These are phyloP conservation scores for Cyclina sinensis DNA, from an alignment of 1,140 invertebrate species.

Conservation along the genomic window DNA sequence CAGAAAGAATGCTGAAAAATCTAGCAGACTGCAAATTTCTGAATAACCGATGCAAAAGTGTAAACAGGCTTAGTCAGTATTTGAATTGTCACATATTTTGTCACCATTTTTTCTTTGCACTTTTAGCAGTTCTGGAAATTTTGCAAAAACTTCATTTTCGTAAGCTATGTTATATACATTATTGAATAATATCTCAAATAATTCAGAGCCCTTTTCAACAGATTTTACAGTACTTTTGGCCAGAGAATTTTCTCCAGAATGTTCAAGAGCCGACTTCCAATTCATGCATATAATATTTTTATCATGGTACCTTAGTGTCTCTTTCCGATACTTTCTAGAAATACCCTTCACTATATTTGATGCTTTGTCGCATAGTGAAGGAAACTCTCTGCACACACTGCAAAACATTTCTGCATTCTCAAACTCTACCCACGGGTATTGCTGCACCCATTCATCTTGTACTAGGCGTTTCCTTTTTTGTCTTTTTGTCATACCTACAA, in stretches of 20 bases:
- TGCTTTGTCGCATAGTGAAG: conserved; percentile 20
- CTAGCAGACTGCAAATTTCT: not conserved
- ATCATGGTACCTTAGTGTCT: conserved; percentile 7
- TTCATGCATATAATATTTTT: conserved; percentile 6
- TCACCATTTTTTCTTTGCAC: conserved; percentile 7
- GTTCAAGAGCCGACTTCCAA: not conserved
- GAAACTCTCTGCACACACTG: not conserved
- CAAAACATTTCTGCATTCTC: conserved; percentile 1
- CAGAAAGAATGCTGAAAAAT: too few relatives aligned
- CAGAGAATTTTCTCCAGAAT: not conserved
- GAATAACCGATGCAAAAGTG: not conserved
- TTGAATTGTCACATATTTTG: not conserved
- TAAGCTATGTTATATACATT: conserved; percentile 21
- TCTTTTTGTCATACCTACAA: conserved; percentile 18
- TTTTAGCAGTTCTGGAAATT: conserved; percentile 30
- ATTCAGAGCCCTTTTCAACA: not conserved
- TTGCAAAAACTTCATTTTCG: conserved; percentile 15
- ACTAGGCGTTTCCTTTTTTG: not conserved
- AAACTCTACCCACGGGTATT: conserved; percentile 10
- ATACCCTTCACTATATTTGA: not conserved
- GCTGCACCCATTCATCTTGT: not conserved
- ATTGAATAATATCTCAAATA: conserved; percentile 26
- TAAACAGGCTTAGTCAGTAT: not conserved
- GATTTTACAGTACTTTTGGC: conserved; percentile 31
- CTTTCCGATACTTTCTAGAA: not conserved